Evolutionary conservation across 2,113 vertebrate species (phyloP).

Genomic region (Peromyscus maniculatus): DNA sequence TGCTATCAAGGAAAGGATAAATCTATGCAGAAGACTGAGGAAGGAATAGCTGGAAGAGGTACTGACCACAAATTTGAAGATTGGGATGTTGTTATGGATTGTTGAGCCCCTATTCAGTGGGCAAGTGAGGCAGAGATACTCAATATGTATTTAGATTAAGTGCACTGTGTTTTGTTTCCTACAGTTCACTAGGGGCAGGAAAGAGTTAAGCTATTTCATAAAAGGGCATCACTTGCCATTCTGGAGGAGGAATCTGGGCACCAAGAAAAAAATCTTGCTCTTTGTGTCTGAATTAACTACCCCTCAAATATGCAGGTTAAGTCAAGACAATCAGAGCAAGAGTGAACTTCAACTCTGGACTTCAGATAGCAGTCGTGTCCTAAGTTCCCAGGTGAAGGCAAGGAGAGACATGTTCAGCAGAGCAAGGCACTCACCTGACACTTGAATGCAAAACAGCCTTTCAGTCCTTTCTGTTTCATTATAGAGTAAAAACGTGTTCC

Average conservation of each 20-base stretch:
- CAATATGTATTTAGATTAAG: not conserved
- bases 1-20: not conserved
- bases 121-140: not conserved
- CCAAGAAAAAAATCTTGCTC: not conserved
- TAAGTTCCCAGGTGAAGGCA: not conserved
- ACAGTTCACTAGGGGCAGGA: not conserved
- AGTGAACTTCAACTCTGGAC: not conserved
- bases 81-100: too few relatives aligned
- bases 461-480: constrained; percentile 18
- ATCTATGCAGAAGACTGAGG: not conserved
- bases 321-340: not conserved
- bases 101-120: not conserved
- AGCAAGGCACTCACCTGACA: not conserved
- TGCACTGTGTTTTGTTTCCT: not conserved
- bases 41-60: not conserved
- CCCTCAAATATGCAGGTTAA: not conserved
- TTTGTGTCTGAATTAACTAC: not conserved
- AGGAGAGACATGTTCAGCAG: not conserved
- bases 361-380: not conserved
- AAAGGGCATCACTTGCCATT: not conserved
- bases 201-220: not conserved
- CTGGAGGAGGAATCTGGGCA: not conserved
- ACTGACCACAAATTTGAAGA: not conserved
- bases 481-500: not conserved
- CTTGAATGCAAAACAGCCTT: not conserved